These are phyloP conservation scores for Anthopleura sola DNA, from an alignment of 64 coral and sea anemone species.

Conservation along the genomic window DNA sequence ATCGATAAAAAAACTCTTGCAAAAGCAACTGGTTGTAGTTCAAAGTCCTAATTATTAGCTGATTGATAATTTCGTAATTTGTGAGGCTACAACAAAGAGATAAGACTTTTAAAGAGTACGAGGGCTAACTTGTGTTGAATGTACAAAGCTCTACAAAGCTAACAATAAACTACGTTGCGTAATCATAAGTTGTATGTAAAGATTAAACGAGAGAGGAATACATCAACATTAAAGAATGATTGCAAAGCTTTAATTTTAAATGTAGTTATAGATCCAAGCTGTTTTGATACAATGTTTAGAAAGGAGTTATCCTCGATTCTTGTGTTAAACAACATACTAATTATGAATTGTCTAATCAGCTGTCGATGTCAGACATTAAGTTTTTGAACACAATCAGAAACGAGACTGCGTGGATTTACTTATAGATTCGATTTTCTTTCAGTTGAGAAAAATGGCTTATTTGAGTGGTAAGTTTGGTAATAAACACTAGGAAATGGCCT, in stretches of 20 bases:
- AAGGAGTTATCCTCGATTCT: neutral
- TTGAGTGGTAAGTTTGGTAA: too few species aligned
- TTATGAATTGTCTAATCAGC: too few species aligned
- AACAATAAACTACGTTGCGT: neutral
- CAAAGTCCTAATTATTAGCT: neutral
- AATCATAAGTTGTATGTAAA: neutral
- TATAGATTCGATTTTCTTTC: too few species aligned
- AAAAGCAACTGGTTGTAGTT: neutral
- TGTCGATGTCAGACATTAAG: too few species aligned
- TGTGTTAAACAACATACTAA: too few species aligned
- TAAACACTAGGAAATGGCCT: too few species aligned
- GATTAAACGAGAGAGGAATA: neutral
- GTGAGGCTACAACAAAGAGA: neutral
- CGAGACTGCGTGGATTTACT: too few species aligned
- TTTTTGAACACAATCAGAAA: too few species aligned
- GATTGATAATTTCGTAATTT: neutral
- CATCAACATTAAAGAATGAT: neutral
- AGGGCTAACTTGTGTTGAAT: too few species aligned
- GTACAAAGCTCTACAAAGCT: too few species aligned
- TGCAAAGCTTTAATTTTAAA: neutral
- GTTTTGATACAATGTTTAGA: neutral
- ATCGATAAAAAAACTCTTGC: neutral
- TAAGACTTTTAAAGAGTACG: too few species aligned
- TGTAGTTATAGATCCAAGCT: neutral
- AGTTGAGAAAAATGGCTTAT: too few species aligned